Base-by-base conservation (phyloP, 1,140 invertebrate species). In the Himalopsyche phryganea region DNA sequence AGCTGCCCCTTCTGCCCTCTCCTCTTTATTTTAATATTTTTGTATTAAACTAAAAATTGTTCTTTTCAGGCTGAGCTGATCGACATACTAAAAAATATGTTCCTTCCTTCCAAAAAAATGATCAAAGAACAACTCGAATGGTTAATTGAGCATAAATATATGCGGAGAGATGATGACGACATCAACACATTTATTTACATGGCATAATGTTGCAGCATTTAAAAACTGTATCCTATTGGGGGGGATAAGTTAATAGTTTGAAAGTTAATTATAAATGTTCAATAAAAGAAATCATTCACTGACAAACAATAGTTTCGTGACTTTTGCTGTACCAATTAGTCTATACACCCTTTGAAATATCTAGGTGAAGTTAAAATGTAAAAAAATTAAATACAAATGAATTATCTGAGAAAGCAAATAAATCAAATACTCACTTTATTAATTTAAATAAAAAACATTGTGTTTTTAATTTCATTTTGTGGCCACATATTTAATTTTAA, bases 121-220 rank as follows among this genome's bases (percentile, higher is more conserved):
- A 98, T 99, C 63, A 99, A 99, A 79, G 96, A 99, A 79, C 96
- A 98, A 79, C 87, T 98, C 28, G 96, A 99, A 75, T 98, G 96
- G 96, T 83, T 99, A 7, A 98, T 99, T 65, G 96, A 99, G 78
- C 92, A 98, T 71, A 97, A 98, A 74, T 98, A 98, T 73, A 97
- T 99, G 87, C 81, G 85, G 56, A 82, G 97, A 61, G 94, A 98
- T 74, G 94, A 98, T 67, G 92, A 96, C 64, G 94, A 98, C 74
- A 97, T 98, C 68, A 98, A 98, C 77, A 92, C 91, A 67, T 98
- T 98, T 82, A 93, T 97, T 68, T 98, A 98, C 75, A 92, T 98
- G 86, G 93, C 95, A 73, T 98, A 85, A 85, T 51, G 62, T 66
- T 57, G 40, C 53, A 58, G 48, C 45, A 58, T 45, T 58, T 54